Base-by-base conservation (phyloP, 2,888 invertebrate species). In the Cephus rjabovi region DNA sequence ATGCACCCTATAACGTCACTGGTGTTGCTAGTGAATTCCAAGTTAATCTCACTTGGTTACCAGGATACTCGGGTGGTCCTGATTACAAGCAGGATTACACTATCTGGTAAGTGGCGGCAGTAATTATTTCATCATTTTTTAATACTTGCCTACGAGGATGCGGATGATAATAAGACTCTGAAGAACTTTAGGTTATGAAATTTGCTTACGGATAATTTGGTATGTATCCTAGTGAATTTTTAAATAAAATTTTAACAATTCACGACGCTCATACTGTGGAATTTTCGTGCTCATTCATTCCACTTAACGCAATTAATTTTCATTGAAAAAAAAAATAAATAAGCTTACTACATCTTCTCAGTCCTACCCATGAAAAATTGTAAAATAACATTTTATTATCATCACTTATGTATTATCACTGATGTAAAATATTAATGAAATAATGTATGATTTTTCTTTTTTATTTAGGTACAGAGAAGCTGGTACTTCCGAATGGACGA, bases 31-130 rank as follows among this genome's bases (percentile, higher is more conserved):
- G 96, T 0, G 96, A 97, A 92, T 98, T 98, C 92, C 95, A 97
- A 81, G 98, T 98, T 80, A 97, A 97, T 76, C 93, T 99, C 79
- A 95, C 95, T 82, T 99, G 99, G 98, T 94, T 97, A 91, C 98
- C 99, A 15, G 98, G 98, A 4, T 97, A 98, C 92, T 97, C 98
- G 87, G 98, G 98, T 74, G 98, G 98, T 34, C 97, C 97, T 23
- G 97, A 97, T 93, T 98, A 97, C 93, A 97, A 97, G 91, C 98
- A 98, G 92, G 97, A 97, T 92, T 98, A 98, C 92, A 96, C 97
- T 83, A 96, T 98, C 88, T 98, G 98, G 98, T 95, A 88, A 87
- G 87, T 82, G 56, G 3, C 11, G 23, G 12, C n/a, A 31, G 15
- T 23, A 70, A 33, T n/a, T 34, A 37, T 69, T 68, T 71, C 3